Conservation (phyloP, 1,140 invertebrate species). For the Cydia strobilella region DNA sequence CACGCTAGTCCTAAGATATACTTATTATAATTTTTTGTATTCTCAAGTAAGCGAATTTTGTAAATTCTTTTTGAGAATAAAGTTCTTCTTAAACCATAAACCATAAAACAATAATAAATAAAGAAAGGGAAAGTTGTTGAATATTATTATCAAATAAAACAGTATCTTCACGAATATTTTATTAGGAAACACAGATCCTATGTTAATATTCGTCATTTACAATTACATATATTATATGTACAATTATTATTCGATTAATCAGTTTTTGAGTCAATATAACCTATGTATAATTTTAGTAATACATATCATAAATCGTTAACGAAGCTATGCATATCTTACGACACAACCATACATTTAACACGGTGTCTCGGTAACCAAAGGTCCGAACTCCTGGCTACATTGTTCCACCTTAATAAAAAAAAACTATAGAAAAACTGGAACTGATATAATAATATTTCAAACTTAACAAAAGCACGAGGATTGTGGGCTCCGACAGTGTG, state of each 20-base stretch:
- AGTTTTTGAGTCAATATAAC: constrained; percentile 60
- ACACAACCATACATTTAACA: constrained; percentile 80
- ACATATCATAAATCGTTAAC: constrained; percentile 65
- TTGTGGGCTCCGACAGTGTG: constrained; percentile 35
- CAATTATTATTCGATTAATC: constrained; percentile 70
- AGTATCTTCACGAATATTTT: constrained; percentile 65
- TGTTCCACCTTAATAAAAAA: constrained; percentile 70
- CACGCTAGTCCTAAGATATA: no score
- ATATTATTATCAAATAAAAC: constrained; percentile 48
- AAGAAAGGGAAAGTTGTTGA: constrained; percentile 32
- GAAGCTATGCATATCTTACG: constrained; percentile 78
- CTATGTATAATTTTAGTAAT: constrained; percentile 72
- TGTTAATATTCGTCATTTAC: constrained; percentile 64
- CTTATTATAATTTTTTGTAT: no score
- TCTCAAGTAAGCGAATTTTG: no score
- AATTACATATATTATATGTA: constrained; percentile 65
- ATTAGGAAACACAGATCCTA: constrained; percentile 76
- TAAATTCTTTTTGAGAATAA: no score
- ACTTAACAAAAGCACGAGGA: constrained; percentile 76
- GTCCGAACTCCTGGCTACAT: constrained; percentile 53
- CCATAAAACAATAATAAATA: no score
- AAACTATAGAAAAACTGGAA: constrained; percentile 75
- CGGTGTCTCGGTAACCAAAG: constrained; percentile 57
- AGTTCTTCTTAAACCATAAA: no score
- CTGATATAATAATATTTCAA: constrained; percentile 73